A percentile compares a stretch with the other conserved stretches of the same genome.
These are phyloP conservation scores for Thrips palmi DNA, from an alignment of 1,140 invertebrate genomes.

Conservation along the genomic window DNA sequence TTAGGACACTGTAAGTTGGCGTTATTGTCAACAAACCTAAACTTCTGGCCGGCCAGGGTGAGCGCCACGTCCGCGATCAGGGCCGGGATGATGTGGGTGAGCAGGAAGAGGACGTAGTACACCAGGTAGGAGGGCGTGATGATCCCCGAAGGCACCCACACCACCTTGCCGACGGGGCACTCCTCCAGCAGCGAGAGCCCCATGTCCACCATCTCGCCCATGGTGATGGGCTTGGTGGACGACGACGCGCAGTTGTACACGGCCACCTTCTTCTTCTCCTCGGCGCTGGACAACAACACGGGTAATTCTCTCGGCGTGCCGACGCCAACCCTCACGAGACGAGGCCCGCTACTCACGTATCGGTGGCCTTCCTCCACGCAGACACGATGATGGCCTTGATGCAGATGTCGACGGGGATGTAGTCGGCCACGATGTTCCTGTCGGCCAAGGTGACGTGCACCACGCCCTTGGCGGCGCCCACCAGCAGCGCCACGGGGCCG, in stretches of 20 bases:
- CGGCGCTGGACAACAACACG: too few species aligned
- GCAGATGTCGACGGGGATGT: conserved; percentile 76
- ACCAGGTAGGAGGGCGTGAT: conserved; percentile 27
- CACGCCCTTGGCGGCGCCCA: conserved; percentile 71
- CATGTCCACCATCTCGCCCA: conserved; percentile 52
- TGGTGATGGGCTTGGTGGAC: conserved; percentile 76
- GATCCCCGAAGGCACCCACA: conserved; percentile 42
- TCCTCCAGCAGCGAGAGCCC: conserved; percentile 47
- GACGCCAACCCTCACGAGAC: too few species aligned
- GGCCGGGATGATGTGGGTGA: conserved; percentile 34
- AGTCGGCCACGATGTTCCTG: conserved; percentile 12
- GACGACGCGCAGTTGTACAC: conserved; percentile 90
- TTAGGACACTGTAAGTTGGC: too few species aligned
- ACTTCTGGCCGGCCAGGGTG: conserved; percentile 34
- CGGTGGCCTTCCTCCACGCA: conserved; percentile 59
- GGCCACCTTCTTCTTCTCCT: conserved; percentile 16
- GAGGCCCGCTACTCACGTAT: too few species aligned
- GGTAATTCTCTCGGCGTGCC: too few species aligned
- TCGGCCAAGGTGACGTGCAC: conserved; percentile 28
- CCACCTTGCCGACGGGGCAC: conserved; percentile 46
- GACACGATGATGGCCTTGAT: conserved; percentile 85
- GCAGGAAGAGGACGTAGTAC: conserved; percentile 18
- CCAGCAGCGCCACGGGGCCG: conserved; percentile 76
- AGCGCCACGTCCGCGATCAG: conserved; percentile 43
- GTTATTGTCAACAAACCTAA: conserved; percentile 18